Base-by-base conservation (phyloP, 1,140 invertebrate genomes). In the Battus philenor region DNA sequence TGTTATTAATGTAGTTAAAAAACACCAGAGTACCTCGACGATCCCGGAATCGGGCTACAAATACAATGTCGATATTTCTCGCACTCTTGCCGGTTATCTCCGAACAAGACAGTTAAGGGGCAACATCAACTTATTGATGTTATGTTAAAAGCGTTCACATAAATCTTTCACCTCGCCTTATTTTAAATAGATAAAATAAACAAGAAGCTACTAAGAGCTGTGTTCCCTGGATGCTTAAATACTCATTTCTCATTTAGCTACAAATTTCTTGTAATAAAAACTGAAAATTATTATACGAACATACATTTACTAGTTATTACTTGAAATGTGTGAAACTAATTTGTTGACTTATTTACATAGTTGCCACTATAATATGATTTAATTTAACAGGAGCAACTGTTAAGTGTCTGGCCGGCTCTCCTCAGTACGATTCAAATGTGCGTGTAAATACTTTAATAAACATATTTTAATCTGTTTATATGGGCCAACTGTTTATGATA, bases 161-260 rank as follows among this genome's bases (percentile, higher is more conserved):
- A 68, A 71, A 74, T 69, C 70, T 63, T 50, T 70, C 66, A 39
- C 46, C 54, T 59, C 44, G 32, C 32, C 33, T 53, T 31, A 52
- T 45, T 52, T 59, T 46, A 48, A 47, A 55, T 54, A 63, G 52
- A 59, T 49, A 54, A 59, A 51, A 53, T 49, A 41, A 41, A 41
- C 36, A 41, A 41, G 24, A 9, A 41, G 10, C 36, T 10, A 27
- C 36, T 41, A 13, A 26, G 11, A 27, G 24, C 22, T 17, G 29
- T 13, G 12, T 15, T 16, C 10, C 12, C 13, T 41, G 9, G 18
- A 36, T 1, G n/a, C n/a, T 18, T 36, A 20, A 36, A 9, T 6
- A 16, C 13, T 22, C 18, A 20, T 20, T 20, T 6, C 6, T n/a
- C n/a, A n/a, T 27, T 4, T 9, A 27, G 10, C 22, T 1, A 1